These are phyloP conservation scores for human DNA, from an alignment of 2,113 vertebrate species.

Conservation along the genomic window GRCh38 chr13:106710001-106710500, in stretches of 20 bases:
- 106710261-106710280: no score
- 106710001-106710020: background rate
- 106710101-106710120: no score
- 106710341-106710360: conserved; percentile 70
- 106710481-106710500: conserved; percentile 94
- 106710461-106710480: conserved; percentile 93
- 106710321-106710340: conserved; percentile 72
- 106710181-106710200: background rate
- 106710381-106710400: conserved; percentile 69
- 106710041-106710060: background rate
- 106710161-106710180: background rate
- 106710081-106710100: background rate
- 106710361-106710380: conserved; percentile 76
- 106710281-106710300: conserved; percentile 29
- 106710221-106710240: background rate
- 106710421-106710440: conserved; percentile 77
- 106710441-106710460: conserved; percentile 84
- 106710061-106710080: background rate
- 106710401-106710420: conserved; percentile 77
- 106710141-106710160: background rate
- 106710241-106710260: background rate
- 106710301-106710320: conserved; percentile 48
- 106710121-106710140: background rate
- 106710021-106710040: background rate
- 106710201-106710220: background rate